Evolutionary conservation across 1,140 invertebrate species (phyloP), one percentile per base, ranked within the genome.

Genomic region (Bombus superbus): DNA sequence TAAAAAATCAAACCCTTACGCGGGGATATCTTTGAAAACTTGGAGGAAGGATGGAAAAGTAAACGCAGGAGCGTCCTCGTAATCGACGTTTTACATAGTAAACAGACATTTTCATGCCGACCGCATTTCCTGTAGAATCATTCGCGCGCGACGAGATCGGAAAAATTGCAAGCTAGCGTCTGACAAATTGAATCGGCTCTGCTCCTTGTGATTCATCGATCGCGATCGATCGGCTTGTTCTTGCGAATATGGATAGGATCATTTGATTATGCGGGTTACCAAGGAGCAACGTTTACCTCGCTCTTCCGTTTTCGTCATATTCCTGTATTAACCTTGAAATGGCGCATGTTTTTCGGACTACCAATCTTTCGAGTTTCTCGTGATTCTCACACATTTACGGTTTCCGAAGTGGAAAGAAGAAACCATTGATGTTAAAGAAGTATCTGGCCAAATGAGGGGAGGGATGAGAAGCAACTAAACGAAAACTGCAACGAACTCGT

Each of bases 51-150:
- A 80, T 88, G 53, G 40, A 3, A 18, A 64, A 82, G 75, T 66
- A 81, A 82, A 40, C 2, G 40, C 5, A 42, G 32, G 38, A 72
- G 25, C 62, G 44, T 81, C 18, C 68, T 80, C 83, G 81, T 88
- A 88, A 86, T 76, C 68, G 68, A 53, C 68, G 75, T 22, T 91
- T 90, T 90, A 90, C 85, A 87, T 84, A 86, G 87, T 87, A 91
- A 90, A 86, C 79, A 85, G 74, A 82, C 75, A 82, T 87, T 87
- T 89, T 77, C 83, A 90, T 86, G 88, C 80, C 44, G 47, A 57
- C 40, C 74, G 86, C 83, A 87, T 90, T 81, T 81, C 28, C 53
- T 35, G 59, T 69, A 40, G 72, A 71, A 79, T 81, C 22, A 53
- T 69, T 84, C 82, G n/a, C 64, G 47, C 35, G 47, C 25, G 64